Evolutionary conservation across 2,888 invertebrate species (phyloP).

Genomic region (Heliconius ethilla): DNA sequence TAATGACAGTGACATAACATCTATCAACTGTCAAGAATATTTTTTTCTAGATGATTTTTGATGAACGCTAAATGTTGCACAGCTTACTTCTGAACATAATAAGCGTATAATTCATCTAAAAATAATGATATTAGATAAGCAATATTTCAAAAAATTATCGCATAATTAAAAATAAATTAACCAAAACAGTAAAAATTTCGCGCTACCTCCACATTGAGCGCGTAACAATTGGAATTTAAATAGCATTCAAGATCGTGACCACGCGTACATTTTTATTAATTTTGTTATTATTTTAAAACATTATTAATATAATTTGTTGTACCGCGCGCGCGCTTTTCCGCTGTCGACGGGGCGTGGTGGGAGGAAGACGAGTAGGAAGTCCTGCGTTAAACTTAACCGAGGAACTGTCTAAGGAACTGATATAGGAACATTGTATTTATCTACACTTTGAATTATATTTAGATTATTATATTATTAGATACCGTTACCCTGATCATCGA

Average conservation of each 20-base stretch:
- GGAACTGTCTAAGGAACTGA: slow-evolving; percentile 46
- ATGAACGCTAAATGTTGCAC: no score
- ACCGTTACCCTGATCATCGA: slow-evolving; percentile 72
- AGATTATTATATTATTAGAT: slow-evolving; percentile 47
- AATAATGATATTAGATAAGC: no score
- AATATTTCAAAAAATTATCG: slow-evolving; percentile 20
- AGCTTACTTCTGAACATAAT: no score
- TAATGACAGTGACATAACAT: slow-evolving; percentile 13
- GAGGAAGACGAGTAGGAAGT: slow-evolving; percentile 77
- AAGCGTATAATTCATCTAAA: no score
- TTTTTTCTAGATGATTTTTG: neutral
- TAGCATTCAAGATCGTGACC: slow-evolving; percentile 58
- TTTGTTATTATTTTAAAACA: slow-evolving; percentile 79
- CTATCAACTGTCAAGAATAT: neutral
- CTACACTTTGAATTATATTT: slow-evolving; percentile 9
- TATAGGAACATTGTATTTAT: slow-evolving; percentile 26
- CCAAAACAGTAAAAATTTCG: slow-evolving; percentile 56
- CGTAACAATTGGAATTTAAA: slow-evolving; percentile 60
- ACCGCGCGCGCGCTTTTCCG: slow-evolving; percentile 65
- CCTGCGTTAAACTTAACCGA: slow-evolving; percentile 40
- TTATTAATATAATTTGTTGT: slow-evolving; percentile 82
- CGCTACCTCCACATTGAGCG: slow-evolving; percentile 63
- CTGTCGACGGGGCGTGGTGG: slow-evolving; percentile 52
- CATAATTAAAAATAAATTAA: slow-evolving; percentile 1
- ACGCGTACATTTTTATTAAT: slow-evolving; percentile 78